phyloP scores from a whole-genome alignment of 2,797 vertebrate species.

The Euphonia xanthogaster region DNA sequence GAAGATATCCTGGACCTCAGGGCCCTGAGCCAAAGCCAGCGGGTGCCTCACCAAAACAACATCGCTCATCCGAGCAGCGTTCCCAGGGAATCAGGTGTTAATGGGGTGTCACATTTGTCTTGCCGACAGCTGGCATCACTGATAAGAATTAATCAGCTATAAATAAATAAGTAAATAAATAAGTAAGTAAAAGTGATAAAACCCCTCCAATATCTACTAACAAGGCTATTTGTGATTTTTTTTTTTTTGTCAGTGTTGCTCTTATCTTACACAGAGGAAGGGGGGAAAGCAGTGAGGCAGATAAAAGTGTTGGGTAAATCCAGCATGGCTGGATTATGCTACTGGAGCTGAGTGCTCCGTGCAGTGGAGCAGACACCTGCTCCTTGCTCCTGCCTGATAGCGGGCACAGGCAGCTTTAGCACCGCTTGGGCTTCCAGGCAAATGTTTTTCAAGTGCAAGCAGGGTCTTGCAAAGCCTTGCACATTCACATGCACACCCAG shows the following conservation, averaged over 20 bases:
- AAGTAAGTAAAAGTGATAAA: background rate
- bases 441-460: background rate
- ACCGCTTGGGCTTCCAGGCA: background rate
- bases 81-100: background rate
- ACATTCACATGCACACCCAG: background rate
- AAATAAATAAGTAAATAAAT: conserved; percentile 37
- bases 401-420: background rate
- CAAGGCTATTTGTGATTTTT: background rate
- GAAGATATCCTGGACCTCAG: background rate
- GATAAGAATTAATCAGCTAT: conserved; percentile 35
- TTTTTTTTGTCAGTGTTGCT: background rate
- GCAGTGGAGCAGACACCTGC: conserved; percentile 5
- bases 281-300: background rate
- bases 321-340: conserved; percentile 10
- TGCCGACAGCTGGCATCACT: background rate
- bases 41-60: background rate
- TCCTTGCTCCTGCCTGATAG: conserved; percentile 28
- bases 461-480: background rate
- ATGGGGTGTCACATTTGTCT: background rate
- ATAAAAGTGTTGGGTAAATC: conserved; percentile 36
- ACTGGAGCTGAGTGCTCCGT: background rate
- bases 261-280: conserved; percentile 7
- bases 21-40: background rate
- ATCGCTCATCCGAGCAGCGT: background rate
- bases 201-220: background rate